Evolutionary conservation across 2,888 invertebrate genomes (phyloP).

Genomic region (Xestia c-nigrum): DNA sequence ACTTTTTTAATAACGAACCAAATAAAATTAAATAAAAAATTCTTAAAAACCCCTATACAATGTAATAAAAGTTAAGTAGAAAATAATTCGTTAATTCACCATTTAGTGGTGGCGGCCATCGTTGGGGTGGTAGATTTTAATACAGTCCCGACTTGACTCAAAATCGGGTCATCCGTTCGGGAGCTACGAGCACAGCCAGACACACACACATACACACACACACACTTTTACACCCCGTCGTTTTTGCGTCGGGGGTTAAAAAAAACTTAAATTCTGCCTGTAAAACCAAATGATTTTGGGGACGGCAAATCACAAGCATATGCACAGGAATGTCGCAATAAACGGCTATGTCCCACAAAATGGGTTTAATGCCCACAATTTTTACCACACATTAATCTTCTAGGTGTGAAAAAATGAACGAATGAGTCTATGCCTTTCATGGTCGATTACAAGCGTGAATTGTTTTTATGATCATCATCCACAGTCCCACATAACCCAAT

Average conservation of each 20-base stretch:
- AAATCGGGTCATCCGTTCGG: no score
- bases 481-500: neutral
- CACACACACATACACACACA: no score
- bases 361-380: slow-evolving; percentile 34
- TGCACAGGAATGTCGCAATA: slow-evolving; percentile 35
- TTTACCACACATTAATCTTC: slow-evolving; percentile 45
- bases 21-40: no score
- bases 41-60: no score
- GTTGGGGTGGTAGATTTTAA: no score
- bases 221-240: no score
- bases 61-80: no score
- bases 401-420: slow-evolving; percentile 21
- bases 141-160: no score
- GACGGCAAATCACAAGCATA: neutral
- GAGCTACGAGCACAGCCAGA: no score
- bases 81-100: no score
- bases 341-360: slow-evolving; percentile 28
- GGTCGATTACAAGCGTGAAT: neutral
- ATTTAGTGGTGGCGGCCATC: no score
- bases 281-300: slow-evolving; percentile 1
- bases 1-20: neutral
- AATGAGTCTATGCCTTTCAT: slow-evolving; percentile 24
- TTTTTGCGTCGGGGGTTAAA: no score
- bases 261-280: neutral
- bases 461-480: neutral